Evolutionary conservation across 2,888 invertebrate genomes (phyloP).

Genomic region (Zygothrica quintamaculata): DNA sequence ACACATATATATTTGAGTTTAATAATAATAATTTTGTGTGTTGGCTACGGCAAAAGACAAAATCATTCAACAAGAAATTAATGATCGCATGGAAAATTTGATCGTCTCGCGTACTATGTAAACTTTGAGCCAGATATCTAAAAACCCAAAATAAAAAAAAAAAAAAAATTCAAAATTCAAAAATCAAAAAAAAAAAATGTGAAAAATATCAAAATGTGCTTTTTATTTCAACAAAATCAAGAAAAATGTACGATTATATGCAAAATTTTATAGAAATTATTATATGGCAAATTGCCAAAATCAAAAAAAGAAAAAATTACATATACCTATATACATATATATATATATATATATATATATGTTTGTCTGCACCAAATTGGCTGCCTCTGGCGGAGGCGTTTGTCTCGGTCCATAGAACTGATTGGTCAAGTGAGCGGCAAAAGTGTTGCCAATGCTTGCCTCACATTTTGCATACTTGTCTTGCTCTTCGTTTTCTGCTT

Average conservation of each 20-base stretch:
- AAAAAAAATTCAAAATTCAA: conserved; percentile 11
- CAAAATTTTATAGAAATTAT: conserved; percentile 62
- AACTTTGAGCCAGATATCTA: conserved; percentile 44
- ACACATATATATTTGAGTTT: conserved; percentile 18
- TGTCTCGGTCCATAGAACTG: conserved; percentile 1
- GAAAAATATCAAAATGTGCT: conserved; percentile 29
- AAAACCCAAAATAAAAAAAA: conserved; percentile 10
- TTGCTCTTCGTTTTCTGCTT: conserved; percentile 10
- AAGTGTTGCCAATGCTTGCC: conserved; percentile 1
- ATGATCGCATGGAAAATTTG: conserved; percentile 64
- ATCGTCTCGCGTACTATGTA: conserved; percentile 41
- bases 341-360: too few species aligned
- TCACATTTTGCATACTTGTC: conserved; percentile 42
- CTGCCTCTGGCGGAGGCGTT: conserved; percentile 28
- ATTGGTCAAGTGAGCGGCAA: background rate
- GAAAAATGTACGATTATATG: conserved; percentile 34
- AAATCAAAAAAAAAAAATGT: conserved; percentile 1
- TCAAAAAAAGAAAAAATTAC: too few species aligned
- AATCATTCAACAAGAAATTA: conserved; percentile 64
- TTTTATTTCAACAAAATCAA: conserved; percentile 57
- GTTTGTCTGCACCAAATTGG: conserved; percentile 35
- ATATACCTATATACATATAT: too few species aligned
- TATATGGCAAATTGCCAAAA: conserved; percentile 62
- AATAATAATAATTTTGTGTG: conserved; percentile 16
- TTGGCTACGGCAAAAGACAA: conserved; percentile 51